A percentile compares a stretch with the other conserved stretches of the same genome.
phyloP scores from a whole-genome alignment of 1,140 invertebrate species.

The Bradynema listronoti region DNA sequence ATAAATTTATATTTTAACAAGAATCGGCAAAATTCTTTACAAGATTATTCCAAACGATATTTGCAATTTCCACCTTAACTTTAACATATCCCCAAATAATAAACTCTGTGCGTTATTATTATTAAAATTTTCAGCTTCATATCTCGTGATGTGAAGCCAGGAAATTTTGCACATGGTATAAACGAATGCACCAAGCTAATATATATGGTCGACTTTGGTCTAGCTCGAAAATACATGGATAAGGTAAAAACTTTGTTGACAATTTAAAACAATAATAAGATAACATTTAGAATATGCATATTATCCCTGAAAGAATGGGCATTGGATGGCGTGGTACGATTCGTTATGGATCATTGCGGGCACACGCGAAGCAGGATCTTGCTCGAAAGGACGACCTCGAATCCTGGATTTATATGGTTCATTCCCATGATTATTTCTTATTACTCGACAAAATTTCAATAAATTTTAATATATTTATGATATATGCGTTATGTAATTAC shows the following conservation, averaged over 20 bases:
- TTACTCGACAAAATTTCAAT: background rate
- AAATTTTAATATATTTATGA: background rate
- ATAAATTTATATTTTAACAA: background rate
- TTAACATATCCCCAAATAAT: constrained; percentile 41
- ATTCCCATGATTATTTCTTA: background rate
- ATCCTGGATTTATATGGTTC: constrained; percentile 43
- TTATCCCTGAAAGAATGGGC: background rate
- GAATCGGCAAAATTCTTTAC: background rate
- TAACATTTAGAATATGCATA: background rate
- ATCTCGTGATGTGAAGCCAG: constrained; percentile 41
- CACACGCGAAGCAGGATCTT: constrained; percentile 80
- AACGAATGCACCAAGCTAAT: constrained; percentile 16
- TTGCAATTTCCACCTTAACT: background rate
- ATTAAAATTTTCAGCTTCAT: too few relatives aligned
- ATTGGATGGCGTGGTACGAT: constrained; percentile 72
- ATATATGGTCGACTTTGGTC: constrained; percentile 84
- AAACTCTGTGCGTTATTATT: too few relatives aligned
- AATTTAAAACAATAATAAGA: constrained; percentile 8
- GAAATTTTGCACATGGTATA: constrained; percentile 44
- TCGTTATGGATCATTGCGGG: constrained; percentile 96
- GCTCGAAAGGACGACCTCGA: constrained; percentile 33
- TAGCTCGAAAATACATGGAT: constrained; percentile 80
- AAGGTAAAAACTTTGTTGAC: constrained; percentile 6
- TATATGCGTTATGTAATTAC: background rate
- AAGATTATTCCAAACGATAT: background rate